A percentile compares a stretch with the other conserved stretches of the same genome.
These are phyloP conservation scores for Adrianichthys oophorus DNA, from an alignment of 2,797 vertebrate species.

Conservation along the genomic window DNA sequence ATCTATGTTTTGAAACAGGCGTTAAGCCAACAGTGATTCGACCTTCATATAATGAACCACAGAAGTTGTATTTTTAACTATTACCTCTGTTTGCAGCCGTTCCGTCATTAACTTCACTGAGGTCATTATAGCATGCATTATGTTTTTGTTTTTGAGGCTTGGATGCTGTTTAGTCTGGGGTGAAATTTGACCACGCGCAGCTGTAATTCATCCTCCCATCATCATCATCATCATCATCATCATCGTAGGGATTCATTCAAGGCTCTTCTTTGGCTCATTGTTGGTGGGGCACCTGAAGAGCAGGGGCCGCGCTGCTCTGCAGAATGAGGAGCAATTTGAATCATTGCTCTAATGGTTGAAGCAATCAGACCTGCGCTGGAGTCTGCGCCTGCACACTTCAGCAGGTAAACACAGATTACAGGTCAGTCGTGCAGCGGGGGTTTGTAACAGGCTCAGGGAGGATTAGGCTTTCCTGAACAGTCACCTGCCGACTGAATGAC, in stretches of 20 bases:
- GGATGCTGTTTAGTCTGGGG: neutral
- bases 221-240: neutral
- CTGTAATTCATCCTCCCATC: neutral
- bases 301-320: conserved; percentile 39
- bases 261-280: neutral
- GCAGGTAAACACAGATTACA: conserved; percentile 63
- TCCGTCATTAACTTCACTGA: neutral
- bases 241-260: conserved; percentile 5
- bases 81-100: no score
- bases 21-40: no score
- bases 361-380: conserved; percentile 11
- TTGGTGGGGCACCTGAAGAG: conserved; percentile 20
- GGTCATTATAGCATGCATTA: neutral
- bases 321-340: conserved; percentile 3
- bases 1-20: neutral
- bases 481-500: conserved; percentile 63
- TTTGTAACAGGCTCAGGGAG: conserved; percentile 49
- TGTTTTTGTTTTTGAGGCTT: neutral
- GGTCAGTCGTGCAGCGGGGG: conserved; percentile 39
- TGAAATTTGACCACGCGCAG: neutral
- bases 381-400: conserved; percentile 20
- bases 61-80: no score
- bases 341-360: neutral
- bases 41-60: no score
- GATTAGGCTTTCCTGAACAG: conserved; percentile 55